Evolutionary conservation across 2,113 vertebrate species (phyloP).

Genomic region (Aptenodytes patagonicus): DNA sequence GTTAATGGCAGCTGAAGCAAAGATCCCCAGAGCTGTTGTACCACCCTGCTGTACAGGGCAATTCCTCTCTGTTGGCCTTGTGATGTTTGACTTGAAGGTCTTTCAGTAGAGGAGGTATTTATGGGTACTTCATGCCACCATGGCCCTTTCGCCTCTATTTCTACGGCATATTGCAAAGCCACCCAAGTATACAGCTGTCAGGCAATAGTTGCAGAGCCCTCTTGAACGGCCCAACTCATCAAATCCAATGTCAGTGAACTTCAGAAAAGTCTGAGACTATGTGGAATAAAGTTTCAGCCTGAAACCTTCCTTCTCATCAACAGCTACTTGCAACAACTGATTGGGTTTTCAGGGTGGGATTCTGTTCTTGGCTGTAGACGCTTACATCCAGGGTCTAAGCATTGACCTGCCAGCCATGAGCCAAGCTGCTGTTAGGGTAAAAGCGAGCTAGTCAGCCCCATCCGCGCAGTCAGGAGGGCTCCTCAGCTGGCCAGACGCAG

Average conservation of each 20-base stretch:
- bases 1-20: background rate
- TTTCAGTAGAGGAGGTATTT: background rate
- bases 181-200: background rate
- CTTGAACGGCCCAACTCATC: background rate
- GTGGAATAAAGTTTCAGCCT: background rate
- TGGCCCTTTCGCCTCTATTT: background rate
- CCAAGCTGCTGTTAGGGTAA: background rate
- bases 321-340: background rate
- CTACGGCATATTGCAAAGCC: background rate
- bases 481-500: background rate
- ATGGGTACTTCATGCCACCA: background rate
- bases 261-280: background rate
- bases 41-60: fast-evolving
- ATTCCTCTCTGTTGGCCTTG: background rate
- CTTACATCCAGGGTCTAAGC: background rate
- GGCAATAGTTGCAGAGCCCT: background rate
- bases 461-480: background rate
- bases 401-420: background rate
- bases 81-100: background rate
- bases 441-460: background rate
- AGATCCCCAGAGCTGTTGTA: background rate
- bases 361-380: background rate
- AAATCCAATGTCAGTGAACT: background rate
- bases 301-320: background rate
- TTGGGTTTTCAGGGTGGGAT: background rate